Percentiles rank a stretch among this genome's conserved stretches.
These are phyloP conservation scores for Tupaia tana DNA, from an alignment of 2,113 vertebrate species.

Conservation along the genomic window DNA sequence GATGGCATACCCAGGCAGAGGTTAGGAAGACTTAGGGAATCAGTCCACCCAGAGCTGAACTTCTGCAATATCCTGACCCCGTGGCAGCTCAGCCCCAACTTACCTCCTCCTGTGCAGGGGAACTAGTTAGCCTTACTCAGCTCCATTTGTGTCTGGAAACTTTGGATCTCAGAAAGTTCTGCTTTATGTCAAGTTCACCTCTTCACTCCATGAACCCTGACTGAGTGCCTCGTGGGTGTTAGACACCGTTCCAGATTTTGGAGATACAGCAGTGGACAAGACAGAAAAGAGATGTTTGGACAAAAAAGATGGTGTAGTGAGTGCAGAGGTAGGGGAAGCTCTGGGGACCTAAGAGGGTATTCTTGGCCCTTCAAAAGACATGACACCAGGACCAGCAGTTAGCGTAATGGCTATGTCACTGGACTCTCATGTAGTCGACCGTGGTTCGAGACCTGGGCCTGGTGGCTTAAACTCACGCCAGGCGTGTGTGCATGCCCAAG, in stretches of 20 bases:
- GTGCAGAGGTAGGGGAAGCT: background rate
- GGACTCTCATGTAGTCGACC: no score
- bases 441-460: no score
- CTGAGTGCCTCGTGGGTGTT: background rate
- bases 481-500: no score
- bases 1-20: background rate
- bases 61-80: background rate
- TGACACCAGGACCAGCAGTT: background rate
- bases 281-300: background rate
- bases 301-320: background rate
- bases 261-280: background rate
- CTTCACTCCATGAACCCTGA: no score
- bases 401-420: no score
- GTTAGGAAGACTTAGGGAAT: background rate
- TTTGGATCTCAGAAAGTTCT: background rate
- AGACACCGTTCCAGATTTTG: background rate
- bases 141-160: background rate
- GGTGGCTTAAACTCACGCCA: no score
- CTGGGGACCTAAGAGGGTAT: background rate
- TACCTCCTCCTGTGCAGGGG: background rate
- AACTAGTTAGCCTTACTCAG: background rate
- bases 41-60: no score
- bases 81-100: background rate
- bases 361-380: background rate
- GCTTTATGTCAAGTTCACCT: background rate